Evolutionary conservation across 2,888 invertebrate species (phyloP).

Genomic region (Xestia rhomboidea): DNA sequence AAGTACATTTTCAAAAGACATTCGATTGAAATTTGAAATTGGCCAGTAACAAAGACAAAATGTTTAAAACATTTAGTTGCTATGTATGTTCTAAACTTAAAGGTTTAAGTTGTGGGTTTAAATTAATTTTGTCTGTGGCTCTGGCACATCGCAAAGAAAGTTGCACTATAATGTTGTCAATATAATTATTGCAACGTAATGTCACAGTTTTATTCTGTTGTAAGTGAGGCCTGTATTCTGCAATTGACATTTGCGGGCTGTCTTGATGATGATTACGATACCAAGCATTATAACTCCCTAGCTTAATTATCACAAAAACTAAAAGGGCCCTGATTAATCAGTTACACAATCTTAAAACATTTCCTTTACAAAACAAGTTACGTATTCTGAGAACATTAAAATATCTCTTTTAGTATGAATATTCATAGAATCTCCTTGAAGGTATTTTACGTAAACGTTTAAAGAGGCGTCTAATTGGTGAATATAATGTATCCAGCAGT

Average conservation of each 20-base stretch:
- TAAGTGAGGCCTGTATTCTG: neutral
- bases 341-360: conserved; percentile 39
- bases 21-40: neutral
- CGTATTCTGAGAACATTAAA: conserved; percentile 42
- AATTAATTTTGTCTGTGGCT: neutral
- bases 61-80: neutral
- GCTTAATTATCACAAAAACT: conserved; percentile 4
- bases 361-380: conserved; percentile 36
- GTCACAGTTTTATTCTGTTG: neutral
- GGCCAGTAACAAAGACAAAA: neutral
- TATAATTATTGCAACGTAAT: neutral
- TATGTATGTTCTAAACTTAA: neutral
- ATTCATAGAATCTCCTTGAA: conserved; percentile 43
- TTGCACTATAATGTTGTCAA: neutral
- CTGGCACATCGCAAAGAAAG: no score
- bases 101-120: neutral
- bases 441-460: conserved; percentile 39
- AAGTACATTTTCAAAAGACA: neutral
- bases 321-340: conserved; percentile 31
- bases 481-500: conserved; percentile 38
- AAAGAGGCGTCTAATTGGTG: conserved; percentile 47
- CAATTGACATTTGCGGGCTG: neutral
- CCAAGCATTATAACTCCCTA: neutral
- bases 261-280: conserved; percentile 12
- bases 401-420: conserved; percentile 51